phyloP scores from a whole-genome alignment of 2,797 vertebrate species.

The Octomys mimax region DNA sequence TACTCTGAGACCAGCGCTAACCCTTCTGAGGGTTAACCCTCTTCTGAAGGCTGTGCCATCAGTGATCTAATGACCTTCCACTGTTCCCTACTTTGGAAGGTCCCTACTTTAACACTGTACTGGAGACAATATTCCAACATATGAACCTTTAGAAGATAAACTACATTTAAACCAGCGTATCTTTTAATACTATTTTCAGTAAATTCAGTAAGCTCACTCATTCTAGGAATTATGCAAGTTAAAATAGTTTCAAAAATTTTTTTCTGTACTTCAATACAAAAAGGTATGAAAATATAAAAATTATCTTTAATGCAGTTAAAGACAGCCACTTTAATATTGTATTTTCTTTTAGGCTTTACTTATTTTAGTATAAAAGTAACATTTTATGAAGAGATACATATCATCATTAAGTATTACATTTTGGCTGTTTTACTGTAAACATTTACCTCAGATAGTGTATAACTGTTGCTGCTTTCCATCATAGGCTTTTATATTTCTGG shows the following conservation, averaged over 20 bases:
- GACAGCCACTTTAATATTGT: conserved; percentile 48
- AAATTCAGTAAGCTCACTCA: conserved; percentile 16
- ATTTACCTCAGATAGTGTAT: conserved; percentile 1
- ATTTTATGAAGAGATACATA: conserved; percentile 43
- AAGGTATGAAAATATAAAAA: conserved; percentile 61
- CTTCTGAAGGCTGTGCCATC: neutral
- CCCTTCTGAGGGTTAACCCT: neutral
- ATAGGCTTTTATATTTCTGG: conserved; percentile 35
- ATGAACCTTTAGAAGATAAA: neutral
- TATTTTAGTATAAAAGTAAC: conserved; percentile 63
- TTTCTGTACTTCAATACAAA: conserved; percentile 36
- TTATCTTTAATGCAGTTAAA: conserved; percentile 35
- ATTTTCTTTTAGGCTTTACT: conserved; percentile 46
- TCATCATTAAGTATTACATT: conserved; percentile 1
- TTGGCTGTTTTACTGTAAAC: conserved; percentile 33
- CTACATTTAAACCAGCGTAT: neutral
- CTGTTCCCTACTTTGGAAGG: neutral
- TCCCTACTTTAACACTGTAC: neutral
- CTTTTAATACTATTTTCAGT: conserved; percentile 39
- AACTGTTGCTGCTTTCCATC: conserved; percentile 26
- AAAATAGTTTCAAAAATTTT: conserved; percentile 53
- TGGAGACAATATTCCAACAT: neutral
- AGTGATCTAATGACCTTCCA: neutral
- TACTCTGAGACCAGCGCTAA: neutral
- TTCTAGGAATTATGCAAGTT: neutral